Conservation (phyloP, 2,888 invertebrate species). For the Cyrtodaria siliqua region DNA sequence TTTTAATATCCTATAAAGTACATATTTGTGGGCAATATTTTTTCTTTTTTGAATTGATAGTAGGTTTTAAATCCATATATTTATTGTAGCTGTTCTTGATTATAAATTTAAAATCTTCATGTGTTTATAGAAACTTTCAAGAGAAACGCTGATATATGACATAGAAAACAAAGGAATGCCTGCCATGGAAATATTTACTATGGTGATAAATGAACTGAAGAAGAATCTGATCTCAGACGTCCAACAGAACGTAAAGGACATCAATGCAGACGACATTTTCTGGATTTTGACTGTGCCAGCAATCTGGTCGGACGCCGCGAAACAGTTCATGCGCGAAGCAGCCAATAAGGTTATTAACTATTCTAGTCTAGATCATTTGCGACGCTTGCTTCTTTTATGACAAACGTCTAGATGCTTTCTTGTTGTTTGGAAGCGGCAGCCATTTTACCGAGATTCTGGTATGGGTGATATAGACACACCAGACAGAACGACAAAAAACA, state of each 20-base stretch:
- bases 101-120: no score
- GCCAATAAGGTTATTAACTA: background rate
- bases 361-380: no score
- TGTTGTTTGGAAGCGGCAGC: no score
- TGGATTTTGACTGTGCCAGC: constrained; percentile 26
- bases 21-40: background rate
- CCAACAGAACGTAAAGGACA: background rate
- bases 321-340: constrained; percentile 29
- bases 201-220: constrained; percentile 17
- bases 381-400: no score
- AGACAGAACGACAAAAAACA: no score
- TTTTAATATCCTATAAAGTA: no score
- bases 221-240: constrained; percentile 5
- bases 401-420: no score
- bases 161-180: constrained; percentile 12
- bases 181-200: constrained; percentile 16
- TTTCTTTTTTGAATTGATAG: no score
- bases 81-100: no score
- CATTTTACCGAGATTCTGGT: no score
- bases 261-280: constrained; percentile 11
- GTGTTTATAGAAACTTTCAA: constrained; percentile 25
- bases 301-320: constrained; percentile 32
- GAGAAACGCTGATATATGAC: constrained; percentile 12
- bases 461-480: no score
- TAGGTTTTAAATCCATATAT: no score